phyloP scores from a whole-genome alignment of 2,888 invertebrate species.

The Antheraea yamamai region DNA sequence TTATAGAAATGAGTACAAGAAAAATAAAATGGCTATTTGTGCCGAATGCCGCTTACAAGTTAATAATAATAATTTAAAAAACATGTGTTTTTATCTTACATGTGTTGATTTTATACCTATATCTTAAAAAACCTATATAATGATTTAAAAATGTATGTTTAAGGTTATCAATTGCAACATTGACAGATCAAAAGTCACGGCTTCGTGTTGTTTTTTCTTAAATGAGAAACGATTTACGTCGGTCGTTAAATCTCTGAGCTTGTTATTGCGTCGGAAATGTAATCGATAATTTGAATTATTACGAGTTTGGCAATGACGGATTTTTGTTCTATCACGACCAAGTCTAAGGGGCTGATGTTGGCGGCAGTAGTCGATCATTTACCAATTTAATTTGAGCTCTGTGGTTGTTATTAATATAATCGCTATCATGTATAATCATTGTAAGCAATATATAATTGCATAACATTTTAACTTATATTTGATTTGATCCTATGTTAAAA shows the following conservation, averaged over 20 bases:
- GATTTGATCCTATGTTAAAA: too few species aligned
- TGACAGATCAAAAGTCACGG: background rate
- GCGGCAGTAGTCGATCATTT: conserved; percentile 9
- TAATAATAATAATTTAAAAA: too few species aligned
- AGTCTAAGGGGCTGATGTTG: conserved; percentile 13
- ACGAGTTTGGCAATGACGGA: conserved; percentile 16
- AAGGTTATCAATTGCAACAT: background rate
- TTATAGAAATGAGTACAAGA: too few species aligned
- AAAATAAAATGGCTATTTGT: too few species aligned
- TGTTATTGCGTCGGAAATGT: conserved; percentile 14
- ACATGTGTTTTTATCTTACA: background rate
- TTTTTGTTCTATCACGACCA: conserved; percentile 18
- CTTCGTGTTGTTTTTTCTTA: background rate
- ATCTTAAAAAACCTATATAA: background rate
- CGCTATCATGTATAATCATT: background rate
- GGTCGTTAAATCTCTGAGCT: background rate
- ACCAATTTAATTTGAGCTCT: conserved; percentile 1
- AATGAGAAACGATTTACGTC: too few species aligned
- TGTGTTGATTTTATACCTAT: background rate
- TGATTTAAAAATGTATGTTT: background rate
- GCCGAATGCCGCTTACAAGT: too few species aligned
- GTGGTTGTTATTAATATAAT: background rate
- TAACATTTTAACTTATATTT: background rate
- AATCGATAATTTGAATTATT: conserved; percentile 12
- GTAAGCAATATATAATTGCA: background rate